Evolutionary conservation across 2,888 invertebrate species (phyloP).

Genomic region (Sinodicranocentrus sp.): DNA sequence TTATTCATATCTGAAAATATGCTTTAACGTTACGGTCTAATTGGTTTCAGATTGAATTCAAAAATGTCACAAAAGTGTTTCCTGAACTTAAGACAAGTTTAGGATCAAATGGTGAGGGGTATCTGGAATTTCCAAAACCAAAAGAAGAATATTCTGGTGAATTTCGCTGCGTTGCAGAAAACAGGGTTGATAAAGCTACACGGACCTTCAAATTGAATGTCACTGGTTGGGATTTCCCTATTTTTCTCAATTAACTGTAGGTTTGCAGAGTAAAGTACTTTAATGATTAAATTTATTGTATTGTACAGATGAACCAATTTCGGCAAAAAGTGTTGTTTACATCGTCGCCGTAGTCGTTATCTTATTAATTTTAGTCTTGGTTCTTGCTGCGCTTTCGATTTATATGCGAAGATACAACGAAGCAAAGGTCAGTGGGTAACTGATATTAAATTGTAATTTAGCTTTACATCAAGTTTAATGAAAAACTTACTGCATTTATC

Average conservation of each 20-base stretch:
- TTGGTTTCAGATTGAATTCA: background rate
- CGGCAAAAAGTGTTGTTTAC: constrained; percentile 14
- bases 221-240: background rate
- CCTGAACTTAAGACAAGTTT: constrained; percentile 34
- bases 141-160: constrained; percentile 1
- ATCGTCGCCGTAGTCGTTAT: constrained; percentile 24
- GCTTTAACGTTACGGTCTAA: background rate
- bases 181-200: background rate
- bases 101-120: constrained; percentile 45
- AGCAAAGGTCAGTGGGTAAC: constrained; percentile 25
- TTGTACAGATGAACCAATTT: constrained; percentile 48
- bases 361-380: constrained; percentile 19
- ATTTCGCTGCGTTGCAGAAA: constrained; percentile 8
- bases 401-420: constrained; percentile 41
- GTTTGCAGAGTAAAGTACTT: too few relatives aligned
- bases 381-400: constrained; percentile 22
- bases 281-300: too few relatives aligned
- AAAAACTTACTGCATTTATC: too few relatives aligned
- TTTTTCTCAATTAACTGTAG: too few relatives aligned
- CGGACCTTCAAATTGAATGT: background rate
- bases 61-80: background rate
- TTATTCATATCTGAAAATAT: background rate
- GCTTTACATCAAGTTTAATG: background rate
- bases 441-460: background rate
- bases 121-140: constrained; percentile 51